phyloP scores from a whole-genome alignment of 2,113 vertebrate species.

The Poicephalus gulielmi region DNA sequence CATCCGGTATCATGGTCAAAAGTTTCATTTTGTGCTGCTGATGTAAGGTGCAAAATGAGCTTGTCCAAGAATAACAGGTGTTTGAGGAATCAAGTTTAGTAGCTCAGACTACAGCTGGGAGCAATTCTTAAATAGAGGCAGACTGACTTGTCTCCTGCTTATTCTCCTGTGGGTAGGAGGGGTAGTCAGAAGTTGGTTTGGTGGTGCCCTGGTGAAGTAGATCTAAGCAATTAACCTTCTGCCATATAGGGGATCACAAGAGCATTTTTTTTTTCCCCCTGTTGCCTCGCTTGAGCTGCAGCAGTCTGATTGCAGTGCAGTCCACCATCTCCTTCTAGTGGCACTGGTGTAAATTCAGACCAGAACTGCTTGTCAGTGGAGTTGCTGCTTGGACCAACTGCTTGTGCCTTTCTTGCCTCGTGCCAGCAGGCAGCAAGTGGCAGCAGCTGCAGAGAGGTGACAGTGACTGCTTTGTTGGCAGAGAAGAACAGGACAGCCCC shows the following conservation, averaged over 20 bases:
- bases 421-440: background rate
- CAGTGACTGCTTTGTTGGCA: background rate
- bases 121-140: slow-evolving; percentile 53
- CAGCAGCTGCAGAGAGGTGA: background rate
- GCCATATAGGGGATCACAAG: background rate
- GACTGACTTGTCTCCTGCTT: slow-evolving; percentile 62
- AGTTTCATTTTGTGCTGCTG: slow-evolving; percentile 67
- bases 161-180: slow-evolving; percentile 32
- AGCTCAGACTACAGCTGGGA: slow-evolving; percentile 61
- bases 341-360: background rate
- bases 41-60: slow-evolving; percentile 46
- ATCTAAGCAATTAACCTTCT: background rate
- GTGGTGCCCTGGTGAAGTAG: background rate
- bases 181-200: background rate
- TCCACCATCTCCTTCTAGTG: background rate
- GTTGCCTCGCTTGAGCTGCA: background rate
- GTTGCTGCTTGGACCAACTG: background rate
- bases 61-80: slow-evolving; percentile 69
- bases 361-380: background rate
- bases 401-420: background rate
- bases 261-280: background rate
- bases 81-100: slow-evolving; percentile 54
- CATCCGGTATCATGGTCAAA: background rate
- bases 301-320: background rate
- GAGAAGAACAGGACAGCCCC: background rate